phyloP scores from a whole-genome alignment of 2,888 invertebrate species.

The Bombylius major region DNA sequence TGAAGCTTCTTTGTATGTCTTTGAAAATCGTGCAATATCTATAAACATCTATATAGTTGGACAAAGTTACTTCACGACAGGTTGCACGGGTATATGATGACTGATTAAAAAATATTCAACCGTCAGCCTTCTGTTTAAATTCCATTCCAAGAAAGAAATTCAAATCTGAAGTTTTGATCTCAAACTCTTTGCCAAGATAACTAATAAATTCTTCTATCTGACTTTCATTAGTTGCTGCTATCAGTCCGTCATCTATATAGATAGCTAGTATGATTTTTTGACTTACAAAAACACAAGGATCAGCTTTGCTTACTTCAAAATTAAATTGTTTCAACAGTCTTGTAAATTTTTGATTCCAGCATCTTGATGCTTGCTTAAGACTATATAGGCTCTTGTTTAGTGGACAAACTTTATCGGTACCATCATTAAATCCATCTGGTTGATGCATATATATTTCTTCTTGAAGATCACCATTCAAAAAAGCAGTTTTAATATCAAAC shows the following conservation, averaged over 20 bases:
- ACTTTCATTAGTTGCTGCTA: slow-evolving; percentile 11
- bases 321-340: no score
- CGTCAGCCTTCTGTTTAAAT: background rate
- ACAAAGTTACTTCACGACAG: no score
- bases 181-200: slow-evolving; percentile 6
- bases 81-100: slow-evolving; percentile 8
- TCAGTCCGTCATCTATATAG: no score
- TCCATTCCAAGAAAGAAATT: slow-evolving; percentile 12
- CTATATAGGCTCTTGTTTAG: no score
- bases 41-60: no score
- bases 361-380: no score
- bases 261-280: slow-evolving; percentile 15
- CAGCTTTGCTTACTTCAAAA: slow-evolving; percentile 15
- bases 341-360: no score
- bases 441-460: slow-evolving; percentile 14
- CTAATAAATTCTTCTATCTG: slow-evolving; percentile 8
- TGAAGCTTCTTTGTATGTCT: no score
- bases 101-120: slow-evolving; percentile 12
- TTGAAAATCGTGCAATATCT: no score
- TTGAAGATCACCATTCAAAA: slow-evolving; percentile 14
- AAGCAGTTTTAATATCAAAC: slow-evolving; percentile 16
- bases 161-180: slow-evolving; percentile 7
- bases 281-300: slow-evolving; percentile 20
- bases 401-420: slow-evolving; percentile 11
- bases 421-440: no score